Conservation (phyloP, 2,888 invertebrate species). For the Dastarcus helophoroides region DNA sequence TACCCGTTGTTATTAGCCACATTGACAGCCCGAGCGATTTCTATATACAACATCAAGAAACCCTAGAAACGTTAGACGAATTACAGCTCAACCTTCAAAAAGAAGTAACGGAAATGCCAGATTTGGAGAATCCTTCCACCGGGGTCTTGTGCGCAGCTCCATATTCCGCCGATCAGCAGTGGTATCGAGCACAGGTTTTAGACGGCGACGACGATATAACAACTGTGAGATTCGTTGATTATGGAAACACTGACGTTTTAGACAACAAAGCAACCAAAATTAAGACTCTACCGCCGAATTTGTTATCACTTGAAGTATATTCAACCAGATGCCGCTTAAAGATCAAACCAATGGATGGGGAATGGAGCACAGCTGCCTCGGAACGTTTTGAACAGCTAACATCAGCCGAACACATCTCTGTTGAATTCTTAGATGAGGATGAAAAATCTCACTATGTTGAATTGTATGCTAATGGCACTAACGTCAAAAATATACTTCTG, state of each 20-base stretch:
- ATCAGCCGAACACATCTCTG: slow-evolving; percentile 17
- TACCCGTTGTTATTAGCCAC: slow-evolving; percentile 42
- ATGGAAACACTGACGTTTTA: slow-evolving; percentile 66
- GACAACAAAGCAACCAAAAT: slow-evolving; percentile 49
- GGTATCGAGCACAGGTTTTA: slow-evolving; percentile 87
- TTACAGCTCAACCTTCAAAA: slow-evolving; percentile 56
- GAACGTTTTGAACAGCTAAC: slow-evolving; percentile 42
- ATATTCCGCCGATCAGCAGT: slow-evolving; percentile 71
- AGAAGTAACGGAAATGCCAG: slow-evolving; percentile 40
- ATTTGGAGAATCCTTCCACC: slow-evolving; percentile 46
- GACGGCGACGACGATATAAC: slow-evolving; percentile 66
- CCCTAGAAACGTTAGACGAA: slow-evolving; percentile 43
- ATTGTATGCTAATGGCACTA: slow-evolving; percentile 47
- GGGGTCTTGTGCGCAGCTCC: slow-evolving; percentile 63
- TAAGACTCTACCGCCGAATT: slow-evolving; percentile 48
- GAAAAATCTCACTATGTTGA: slow-evolving; percentile 55
- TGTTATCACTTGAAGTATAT: slow-evolving; percentile 44
- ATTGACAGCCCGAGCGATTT: slow-evolving; percentile 66
- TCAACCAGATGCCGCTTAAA: slow-evolving; percentile 57
- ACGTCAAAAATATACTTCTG: slow-evolving; percentile 50
- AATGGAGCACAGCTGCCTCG: slow-evolving; percentile 50
- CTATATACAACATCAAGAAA: slow-evolving; percentile 56
- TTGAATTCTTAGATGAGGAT: slow-evolving; percentile 38
- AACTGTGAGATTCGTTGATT: slow-evolving; percentile 67
- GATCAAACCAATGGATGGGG: slow-evolving; percentile 51